A percentile compares a stretch with the other conserved stretches of the same genome.
Conservation (phyloP, 2,113 vertebrate genomes). For the Ailurus styani region DNA sequence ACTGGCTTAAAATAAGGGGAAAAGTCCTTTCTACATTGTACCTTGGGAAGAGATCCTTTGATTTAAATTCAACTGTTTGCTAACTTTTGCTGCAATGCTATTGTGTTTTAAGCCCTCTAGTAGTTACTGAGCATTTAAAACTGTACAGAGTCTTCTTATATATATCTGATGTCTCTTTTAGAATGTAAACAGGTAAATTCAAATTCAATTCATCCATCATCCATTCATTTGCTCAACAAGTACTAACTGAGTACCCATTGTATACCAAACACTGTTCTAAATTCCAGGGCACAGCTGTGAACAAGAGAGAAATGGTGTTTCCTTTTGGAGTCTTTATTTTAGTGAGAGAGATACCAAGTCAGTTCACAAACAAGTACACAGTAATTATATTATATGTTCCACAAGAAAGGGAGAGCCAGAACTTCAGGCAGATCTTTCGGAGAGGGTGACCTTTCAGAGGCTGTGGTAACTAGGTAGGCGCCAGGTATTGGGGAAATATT, state of each 20-base stretch:
- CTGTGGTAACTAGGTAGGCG: fast-evolving
- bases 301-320: neutral
- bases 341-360: neutral
- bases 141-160: neutral
- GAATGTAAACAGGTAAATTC: neutral
- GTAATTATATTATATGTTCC: neutral
- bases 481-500: neutral
- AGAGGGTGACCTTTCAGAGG: neutral
- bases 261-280: neutral
- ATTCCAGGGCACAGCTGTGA: neutral
- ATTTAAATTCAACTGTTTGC: neutral
- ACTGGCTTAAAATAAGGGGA: neutral
- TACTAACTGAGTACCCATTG: neutral
- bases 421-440: neutral
- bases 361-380: neutral
- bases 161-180: neutral
- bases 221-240: neutral
- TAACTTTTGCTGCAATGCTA: neutral
- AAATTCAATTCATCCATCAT: neutral
- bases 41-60: neutral
- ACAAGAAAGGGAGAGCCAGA: neutral
- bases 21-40: neutral
- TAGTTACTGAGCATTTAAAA: neutral
- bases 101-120: neutral
- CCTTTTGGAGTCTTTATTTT: neutral